phyloP scores from a whole-genome alignment of 2,888 invertebrate genomes.

The Agonopterix heracliana region DNA sequence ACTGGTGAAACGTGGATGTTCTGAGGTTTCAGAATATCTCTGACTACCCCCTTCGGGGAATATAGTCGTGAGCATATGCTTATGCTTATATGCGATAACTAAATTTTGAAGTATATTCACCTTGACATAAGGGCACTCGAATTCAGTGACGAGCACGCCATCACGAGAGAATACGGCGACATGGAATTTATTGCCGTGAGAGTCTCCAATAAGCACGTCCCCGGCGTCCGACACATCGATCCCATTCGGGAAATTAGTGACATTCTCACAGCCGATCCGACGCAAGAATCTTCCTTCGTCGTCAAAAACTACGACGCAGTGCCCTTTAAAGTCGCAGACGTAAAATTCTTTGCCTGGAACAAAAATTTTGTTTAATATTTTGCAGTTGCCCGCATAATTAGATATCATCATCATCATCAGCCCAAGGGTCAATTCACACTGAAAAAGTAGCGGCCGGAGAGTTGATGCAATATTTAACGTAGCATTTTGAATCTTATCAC shows the following conservation, averaged over 20 bases:
- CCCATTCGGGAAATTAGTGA: slow-evolving; percentile 98
- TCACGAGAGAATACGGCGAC: slow-evolving; percentile 96
- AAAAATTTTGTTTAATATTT: too few relatives aligned
- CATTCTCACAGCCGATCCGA: slow-evolving; percentile 95
- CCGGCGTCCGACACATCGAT: slow-evolving; percentile 98
- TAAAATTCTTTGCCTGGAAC: slow-evolving; percentile 90
- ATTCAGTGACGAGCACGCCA: slow-evolving; percentile 91
- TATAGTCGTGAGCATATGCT: too few relatives aligned
- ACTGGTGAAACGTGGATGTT: too few relatives aligned
- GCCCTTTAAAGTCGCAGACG: slow-evolving; percentile 98
- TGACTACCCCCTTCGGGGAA: too few relatives aligned
- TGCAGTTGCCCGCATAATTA: too few relatives aligned
- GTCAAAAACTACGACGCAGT: slow-evolving; percentile 97
- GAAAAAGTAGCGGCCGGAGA: too few relatives aligned
- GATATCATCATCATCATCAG: too few relatives aligned
- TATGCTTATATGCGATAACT: too few relatives aligned
- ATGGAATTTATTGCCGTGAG: slow-evolving; percentile 98
- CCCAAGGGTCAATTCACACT: too few relatives aligned
- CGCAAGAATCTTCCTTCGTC: slow-evolving; percentile 94
- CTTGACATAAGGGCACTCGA: slow-evolving; percentile 98
- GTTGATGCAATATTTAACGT: too few relatives aligned
- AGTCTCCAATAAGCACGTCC: slow-evolving; percentile 97
- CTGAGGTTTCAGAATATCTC: too few relatives aligned
- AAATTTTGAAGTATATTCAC: slow-evolving; percentile 58
- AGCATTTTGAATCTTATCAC: too few relatives aligned